Percentiles rank a stretch among this genome's conserved stretches.
Evolutionary conservation across 2,888 invertebrate species (phyloP).

Genomic region (Galeruca laticollis): DNA sequence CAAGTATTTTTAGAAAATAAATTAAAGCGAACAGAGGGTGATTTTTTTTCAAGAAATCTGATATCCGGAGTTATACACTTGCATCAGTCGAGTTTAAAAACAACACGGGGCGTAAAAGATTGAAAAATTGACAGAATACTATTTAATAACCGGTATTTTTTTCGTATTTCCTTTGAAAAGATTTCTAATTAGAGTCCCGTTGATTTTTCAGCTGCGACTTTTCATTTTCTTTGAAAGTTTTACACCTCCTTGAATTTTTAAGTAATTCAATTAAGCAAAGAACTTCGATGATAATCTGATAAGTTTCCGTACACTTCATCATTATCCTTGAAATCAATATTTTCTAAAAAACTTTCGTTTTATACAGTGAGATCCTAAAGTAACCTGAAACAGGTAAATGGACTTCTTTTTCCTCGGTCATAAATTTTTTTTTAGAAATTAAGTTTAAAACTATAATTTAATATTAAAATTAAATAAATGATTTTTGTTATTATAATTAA

Average conservation of each 20-base stretch:
- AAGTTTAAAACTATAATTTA: too few relatives aligned
- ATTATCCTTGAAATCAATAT: conserved; percentile 6
- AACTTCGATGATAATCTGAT: conserved; percentile 31
- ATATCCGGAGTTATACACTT: background rate
- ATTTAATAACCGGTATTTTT: conserved; percentile 18
- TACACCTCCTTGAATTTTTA: conserved; percentile 55
- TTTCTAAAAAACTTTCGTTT: too few relatives aligned
- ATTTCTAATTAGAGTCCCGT: conserved; percentile 33
- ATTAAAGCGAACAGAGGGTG: too few relatives aligned
- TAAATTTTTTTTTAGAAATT: too few relatives aligned
- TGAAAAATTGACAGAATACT: background rate
- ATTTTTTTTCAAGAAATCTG: too few relatives aligned
- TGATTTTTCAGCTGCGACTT: conserved; percentile 46
- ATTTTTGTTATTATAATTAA: too few relatives aligned
- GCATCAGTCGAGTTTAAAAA: conserved; percentile 9
- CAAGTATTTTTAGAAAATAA: too few relatives aligned
- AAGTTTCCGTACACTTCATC: conserved; percentile 20
- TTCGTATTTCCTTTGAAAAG: conserved; percentile 20
- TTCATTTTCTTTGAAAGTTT: conserved; percentile 54
- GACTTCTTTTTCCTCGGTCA: too few relatives aligned
- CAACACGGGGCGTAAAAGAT: background rate
- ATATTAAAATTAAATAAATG: too few relatives aligned
- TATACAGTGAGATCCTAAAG: too few relatives aligned
- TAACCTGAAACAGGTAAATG: too few relatives aligned
- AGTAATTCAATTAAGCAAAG: conserved; percentile 52